These are phyloP conservation scores for Caenorhabditis sulstoni DNA, from an alignment of 2,888 invertebrate genomes.

Conservation along the genomic window DNA sequence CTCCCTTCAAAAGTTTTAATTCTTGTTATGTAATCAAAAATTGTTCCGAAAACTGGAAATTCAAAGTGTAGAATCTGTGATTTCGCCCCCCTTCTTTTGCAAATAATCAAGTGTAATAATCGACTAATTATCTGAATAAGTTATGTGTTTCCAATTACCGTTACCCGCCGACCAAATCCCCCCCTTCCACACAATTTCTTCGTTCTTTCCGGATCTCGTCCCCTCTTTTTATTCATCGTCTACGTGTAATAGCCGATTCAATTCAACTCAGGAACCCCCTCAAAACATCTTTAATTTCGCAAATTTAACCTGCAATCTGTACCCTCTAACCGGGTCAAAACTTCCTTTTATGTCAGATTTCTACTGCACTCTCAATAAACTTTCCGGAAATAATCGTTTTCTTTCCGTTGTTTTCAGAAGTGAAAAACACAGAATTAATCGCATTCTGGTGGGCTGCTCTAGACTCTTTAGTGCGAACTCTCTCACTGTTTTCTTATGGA, in stretches of 20 bases:
- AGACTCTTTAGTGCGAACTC: too few relatives aligned
- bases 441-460: too few relatives aligned
- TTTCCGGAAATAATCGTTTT: neutral
- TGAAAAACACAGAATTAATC: too few relatives aligned
- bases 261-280: conserved; percentile 40
- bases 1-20: conserved; percentile 29
- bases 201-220: neutral
- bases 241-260: conserved; percentile 51
- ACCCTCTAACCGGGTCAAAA: conserved; percentile 8
- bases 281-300: neutral
- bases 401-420: too few relatives aligned
- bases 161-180: neutral
- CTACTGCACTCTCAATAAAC: conserved; percentile 14
- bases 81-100: conserved; percentile 16
- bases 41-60: conserved; percentile 36
- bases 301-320: conserved; percentile 2
- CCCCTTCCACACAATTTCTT: conserved; percentile 12
- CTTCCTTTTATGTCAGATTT: conserved; percentile 10
- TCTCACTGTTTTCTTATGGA: too few relatives aligned
- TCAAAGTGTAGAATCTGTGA: conserved; percentile 56
- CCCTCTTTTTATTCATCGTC: conserved; percentile 1
- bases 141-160: conserved; percentile 8
- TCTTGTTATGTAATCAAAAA: conserved; percentile 3
- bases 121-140: conserved; percentile 6
- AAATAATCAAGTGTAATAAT: conserved; percentile 28